Percentiles rank a stretch among this genome's conserved stretches.
Conservation (phyloP, 1,140 invertebrate species). For the Leptonema lineaticorne region DNA sequence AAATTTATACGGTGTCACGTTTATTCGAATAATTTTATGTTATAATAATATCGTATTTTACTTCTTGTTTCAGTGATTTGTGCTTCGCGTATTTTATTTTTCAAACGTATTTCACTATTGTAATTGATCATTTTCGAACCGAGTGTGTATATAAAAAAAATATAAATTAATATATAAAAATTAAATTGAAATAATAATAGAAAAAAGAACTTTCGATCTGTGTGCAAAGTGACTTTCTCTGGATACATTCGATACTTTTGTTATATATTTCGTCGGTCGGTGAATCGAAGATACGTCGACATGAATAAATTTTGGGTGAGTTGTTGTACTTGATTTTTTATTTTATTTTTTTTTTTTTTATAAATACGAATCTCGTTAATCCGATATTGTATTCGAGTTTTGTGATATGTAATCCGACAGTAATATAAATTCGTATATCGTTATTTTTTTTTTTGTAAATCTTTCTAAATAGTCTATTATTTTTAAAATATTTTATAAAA, state of each 20-base stretch:
- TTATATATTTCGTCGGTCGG: background rate
- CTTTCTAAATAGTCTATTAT: too few species aligned
- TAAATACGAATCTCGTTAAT: too few species aligned
- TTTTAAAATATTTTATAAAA: too few species aligned
- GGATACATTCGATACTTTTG: background rate
- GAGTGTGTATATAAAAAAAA: background rate
- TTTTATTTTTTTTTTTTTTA: too few species aligned
- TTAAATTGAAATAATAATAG: too few species aligned
- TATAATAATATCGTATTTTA: background rate
- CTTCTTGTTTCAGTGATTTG: conserved; percentile 9
- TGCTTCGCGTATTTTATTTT: conserved; percentile 4
- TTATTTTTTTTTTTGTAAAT: too few species aligned
- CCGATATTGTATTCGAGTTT: too few species aligned
- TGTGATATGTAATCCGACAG: too few species aligned
- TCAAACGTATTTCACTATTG: background rate
- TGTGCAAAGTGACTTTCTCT: conserved; percentile 10
- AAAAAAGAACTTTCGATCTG: background rate
- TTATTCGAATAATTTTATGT: too few species aligned
- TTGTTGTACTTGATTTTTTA: background rate
- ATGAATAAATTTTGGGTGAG: conserved; percentile 7
- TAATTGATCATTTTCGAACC: background rate
- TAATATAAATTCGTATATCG: too few species aligned
- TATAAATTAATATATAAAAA: background rate
- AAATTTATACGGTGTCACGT: too few species aligned
- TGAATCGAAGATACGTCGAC: background rate